Conservation (phyloP, 2,797 vertebrate genomes). For the Podarcis siculus region DNA sequence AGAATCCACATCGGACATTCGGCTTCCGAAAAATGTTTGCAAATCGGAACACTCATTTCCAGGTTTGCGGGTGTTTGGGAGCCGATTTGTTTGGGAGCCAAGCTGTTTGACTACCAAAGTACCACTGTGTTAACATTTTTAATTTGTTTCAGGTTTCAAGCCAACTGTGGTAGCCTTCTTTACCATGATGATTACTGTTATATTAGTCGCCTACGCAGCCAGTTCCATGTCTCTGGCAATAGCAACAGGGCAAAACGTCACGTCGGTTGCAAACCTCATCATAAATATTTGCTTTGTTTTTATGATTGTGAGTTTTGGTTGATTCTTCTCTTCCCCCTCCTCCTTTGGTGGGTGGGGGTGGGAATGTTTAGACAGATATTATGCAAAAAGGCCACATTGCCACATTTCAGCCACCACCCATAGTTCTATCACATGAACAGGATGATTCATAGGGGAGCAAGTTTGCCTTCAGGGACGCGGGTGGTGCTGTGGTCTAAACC, state of each 20-base stretch:
- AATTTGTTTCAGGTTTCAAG: slow-evolving; percentile 80
- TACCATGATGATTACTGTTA: slow-evolving; percentile 82
- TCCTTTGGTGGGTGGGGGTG: too few species aligned
- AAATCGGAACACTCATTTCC: too few species aligned
- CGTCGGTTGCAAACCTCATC: slow-evolving; percentile 84
- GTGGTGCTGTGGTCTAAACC: too few species aligned
- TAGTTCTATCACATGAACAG: background rate
- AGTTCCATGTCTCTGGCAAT: slow-evolving; percentile 85
- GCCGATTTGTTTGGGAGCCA: too few species aligned
- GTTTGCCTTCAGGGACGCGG: background rate
- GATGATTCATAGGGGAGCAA: too few species aligned
- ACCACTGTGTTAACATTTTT: background rate
- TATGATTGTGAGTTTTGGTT: slow-evolving; percentile 85
- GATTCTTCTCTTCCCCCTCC: background rate
- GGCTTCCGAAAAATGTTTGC: too few species aligned
- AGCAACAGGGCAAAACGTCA: slow-evolving; percentile 84
- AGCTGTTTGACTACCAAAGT: too few species aligned
- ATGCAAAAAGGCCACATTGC: background rate
- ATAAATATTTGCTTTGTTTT: slow-evolving; percentile 86
- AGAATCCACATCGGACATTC: too few species aligned
- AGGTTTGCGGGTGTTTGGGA: too few species aligned
- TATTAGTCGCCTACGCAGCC: slow-evolving; percentile 80
- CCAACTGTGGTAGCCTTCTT: slow-evolving; percentile 74
- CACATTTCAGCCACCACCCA: background rate
- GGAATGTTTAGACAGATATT: background rate